A percentile compares a stretch with the other conserved stretches of the same genome.
phyloP scores from a whole-genome alignment of 1,140 invertebrate genomes.

The Macrobrachium rosenbergii region DNA sequence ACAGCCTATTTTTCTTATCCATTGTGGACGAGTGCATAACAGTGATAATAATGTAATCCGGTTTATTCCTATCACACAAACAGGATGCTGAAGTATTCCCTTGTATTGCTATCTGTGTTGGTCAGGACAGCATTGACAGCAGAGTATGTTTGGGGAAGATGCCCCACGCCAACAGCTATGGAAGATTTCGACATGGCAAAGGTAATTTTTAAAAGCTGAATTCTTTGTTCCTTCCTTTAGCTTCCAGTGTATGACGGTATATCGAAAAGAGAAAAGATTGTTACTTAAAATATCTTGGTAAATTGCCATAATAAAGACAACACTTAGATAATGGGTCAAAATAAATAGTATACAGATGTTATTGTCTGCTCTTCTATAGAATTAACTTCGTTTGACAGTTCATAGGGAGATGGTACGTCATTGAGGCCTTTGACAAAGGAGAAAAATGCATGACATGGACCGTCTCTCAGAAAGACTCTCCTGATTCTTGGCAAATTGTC shows the following conservation, averaged over 20 bases:
- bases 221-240: background rate
- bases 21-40: too few species aligned
- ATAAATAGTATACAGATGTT: background rate
- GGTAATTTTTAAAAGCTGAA: background rate
- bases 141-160: slow-evolving; percentile 7
- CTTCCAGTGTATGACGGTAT: too few species aligned
- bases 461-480: slow-evolving; percentile 75
- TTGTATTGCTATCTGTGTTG: slow-evolving; percentile 12
- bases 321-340: too few species aligned
- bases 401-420: slow-evolving; percentile 84
- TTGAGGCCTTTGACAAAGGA: slow-evolving; percentile 86
- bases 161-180: slow-evolving; percentile 16
- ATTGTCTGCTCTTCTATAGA: background rate
- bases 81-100: background rate
- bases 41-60: too few species aligned
- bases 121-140: background rate
- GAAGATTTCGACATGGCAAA: slow-evolving; percentile 39
- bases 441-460: slow-evolving; percentile 85
- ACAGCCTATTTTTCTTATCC: too few species aligned
- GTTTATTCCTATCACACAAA: too few species aligned
- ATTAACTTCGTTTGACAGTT: slow-evolving; percentile 74
- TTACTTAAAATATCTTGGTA: background rate
- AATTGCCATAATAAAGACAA: too few species aligned
- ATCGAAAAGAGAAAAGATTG: too few species aligned
- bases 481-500: slow-evolving; percentile 78